Conservation (phyloP, 2,113 vertebrate species). For the Oryzias celebensis region DNA sequence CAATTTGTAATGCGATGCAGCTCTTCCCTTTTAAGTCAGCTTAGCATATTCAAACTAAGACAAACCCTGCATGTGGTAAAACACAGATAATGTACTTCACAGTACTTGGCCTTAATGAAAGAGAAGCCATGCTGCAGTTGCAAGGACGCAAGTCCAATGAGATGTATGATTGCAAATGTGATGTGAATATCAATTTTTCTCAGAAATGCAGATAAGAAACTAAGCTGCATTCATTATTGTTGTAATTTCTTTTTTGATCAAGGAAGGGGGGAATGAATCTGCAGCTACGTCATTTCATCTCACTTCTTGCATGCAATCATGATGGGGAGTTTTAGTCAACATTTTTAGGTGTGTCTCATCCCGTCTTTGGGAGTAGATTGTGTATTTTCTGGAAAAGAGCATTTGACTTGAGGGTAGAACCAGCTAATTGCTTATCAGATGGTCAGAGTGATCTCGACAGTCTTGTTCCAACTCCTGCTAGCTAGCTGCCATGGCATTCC, state of each 20-base stretch:
- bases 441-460: constrained; percentile 14
- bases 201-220: constrained; percentile 25
- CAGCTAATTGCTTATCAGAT: constrained; percentile 25
- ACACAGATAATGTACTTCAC: neutral
- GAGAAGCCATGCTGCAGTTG: constrained; percentile 4
- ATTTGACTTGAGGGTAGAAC: constrained; percentile 26
- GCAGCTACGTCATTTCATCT: constrained; percentile 4
- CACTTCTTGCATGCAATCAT: constrained; percentile 2
- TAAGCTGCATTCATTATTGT: constrained; percentile 31
- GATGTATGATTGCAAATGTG: constrained; percentile 24
- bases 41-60: constrained; percentile 7
- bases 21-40: constrained; percentile 5
- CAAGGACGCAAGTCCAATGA: constrained; percentile 7
- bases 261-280: neutral
- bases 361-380: neutral
- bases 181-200: constrained; percentile 32
- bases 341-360: neutral
- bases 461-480: constrained; percentile 12
- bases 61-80: constrained; percentile 2
- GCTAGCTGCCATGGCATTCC: constrained; percentile 10
- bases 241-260: constrained; percentile 6
- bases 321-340: neutral
- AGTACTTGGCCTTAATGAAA: constrained; percentile 1
- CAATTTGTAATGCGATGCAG: constrained; percentile 13
- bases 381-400: constrained; percentile 21